Evolutionary conservation across 2,113 vertebrate genomes (phyloP), one percentile per base, ranked within the genome.

Genomic region (Shinisaurus crocodilurus): DNA sequence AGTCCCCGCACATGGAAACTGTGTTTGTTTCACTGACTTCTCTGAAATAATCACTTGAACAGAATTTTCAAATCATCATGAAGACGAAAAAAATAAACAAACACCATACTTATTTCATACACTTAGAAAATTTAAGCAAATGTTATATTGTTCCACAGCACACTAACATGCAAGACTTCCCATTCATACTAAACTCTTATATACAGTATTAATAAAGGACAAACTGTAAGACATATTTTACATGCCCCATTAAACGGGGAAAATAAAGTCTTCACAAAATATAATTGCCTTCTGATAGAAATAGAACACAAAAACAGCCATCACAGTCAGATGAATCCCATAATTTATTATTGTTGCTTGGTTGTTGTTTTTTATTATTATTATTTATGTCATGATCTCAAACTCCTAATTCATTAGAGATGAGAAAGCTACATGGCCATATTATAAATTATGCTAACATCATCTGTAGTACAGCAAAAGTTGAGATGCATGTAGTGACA

Each of bases 221-320:
- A 95, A 96, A 94, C 94, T 93, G 88, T 72, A 94, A 95, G 76
- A 80, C 85, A 92, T 94, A 95, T 96, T 96, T 96, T 95, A 94
- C 85, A 95, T 63, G 92, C 37, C 0, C 85, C 92, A 95, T 97
- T 97, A 95, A 96, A 95, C 86, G 3, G 3, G 83, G 88, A 83
- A 92, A 83, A 97, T 94, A 96, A 97, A 96, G 88, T 96, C 86
- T 93, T 93, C 92, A 93, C 88, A 95, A 94, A 96, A 92, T 57
- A 27, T 91, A 96, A 97, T 96, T 96, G 90, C 85, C 86, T 96
- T 96, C 95, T 95, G 91, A 95, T 93, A 81, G 88, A 94, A 95
- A 88, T 89, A 95, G 96, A 94, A 85, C 87, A 96, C 86, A 95
- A 90, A 94, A 95, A 92, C 15, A 27, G 82, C 87, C 94, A 90